Base-by-base conservation (phyloP, 2,888 invertebrate genomes). In the Nomada ruficornis region DNA sequence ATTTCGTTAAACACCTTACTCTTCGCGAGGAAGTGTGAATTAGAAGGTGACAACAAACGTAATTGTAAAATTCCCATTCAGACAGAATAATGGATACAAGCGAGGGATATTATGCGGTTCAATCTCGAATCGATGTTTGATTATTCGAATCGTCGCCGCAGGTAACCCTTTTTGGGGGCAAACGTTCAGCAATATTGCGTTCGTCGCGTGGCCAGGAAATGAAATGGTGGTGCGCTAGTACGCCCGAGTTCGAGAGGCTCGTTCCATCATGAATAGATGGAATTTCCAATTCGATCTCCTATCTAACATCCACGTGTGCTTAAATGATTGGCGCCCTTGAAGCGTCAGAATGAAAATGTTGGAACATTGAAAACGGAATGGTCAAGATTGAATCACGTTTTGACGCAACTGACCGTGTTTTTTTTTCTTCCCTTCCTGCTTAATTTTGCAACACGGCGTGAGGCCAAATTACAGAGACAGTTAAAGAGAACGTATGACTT, bases 241-340 rank as follows among this genome's bases (percentile, higher is more conserved):
- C 15, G 15, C 10, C 1, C 26, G 23, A 23, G 52, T 15, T 29
- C 50, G 60, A 36, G 70, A 62, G 62, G 57, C n/a, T 57, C 55
- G 63, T 64, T 67, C 54, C 44, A 62, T 64, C 59, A 11, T 29
- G 63, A 60, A 63, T 69, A 63, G 68, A 73, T 60, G 73, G 77
- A 78, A 81, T 81, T 73, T 69, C 79, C 54, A 81, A 78, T 78
- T 79, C 72, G 26, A 23, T 44, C 47, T 26, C 54, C 36, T 68
- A 52, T 52, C 73, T 72, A 76, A 57, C 68, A 73, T 73, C 78
- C 60, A 54, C 50, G 47, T 42, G 67, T 4, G 55, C 11, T 68
- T 82, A 82, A 80, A 80, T 82, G 80, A 82, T 76, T 54, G 55
- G 18, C 26, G 10, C n/a, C 68, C 59, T 72, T 72, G 55, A 44